A percentile compares a stretch with the other conserved stretches of the same genome.
These are phyloP conservation scores for Dryoscopus gambensis DNA, from an alignment of 2,113 vertebrate genomes.

Conservation along the genomic window DNA sequence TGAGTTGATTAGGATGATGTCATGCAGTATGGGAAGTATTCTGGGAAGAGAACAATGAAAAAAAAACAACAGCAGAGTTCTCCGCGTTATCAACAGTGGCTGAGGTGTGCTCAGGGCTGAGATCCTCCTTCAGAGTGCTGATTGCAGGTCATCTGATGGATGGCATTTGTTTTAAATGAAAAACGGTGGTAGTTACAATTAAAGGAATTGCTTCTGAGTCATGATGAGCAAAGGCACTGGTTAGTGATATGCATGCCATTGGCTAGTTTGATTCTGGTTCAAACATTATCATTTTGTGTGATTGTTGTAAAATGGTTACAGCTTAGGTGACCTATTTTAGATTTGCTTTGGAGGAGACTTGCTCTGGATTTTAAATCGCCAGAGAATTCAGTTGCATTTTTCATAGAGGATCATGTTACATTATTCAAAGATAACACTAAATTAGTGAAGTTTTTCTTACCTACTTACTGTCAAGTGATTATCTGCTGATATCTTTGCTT, in stretches of 20 bases:
- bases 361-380: not conserved
- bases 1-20: conserved; percentile 31
- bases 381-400: not conserved
- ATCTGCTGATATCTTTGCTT: not conserved
- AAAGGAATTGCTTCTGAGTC: not conserved
- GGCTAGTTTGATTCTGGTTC: not conserved
- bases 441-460: not conserved
- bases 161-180: not conserved
- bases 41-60: not conserved
- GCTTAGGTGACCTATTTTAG: not conserved
- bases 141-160: not conserved
- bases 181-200: not conserved
- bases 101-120: not conserved
- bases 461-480: not conserved
- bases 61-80: not conserved
- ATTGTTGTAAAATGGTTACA: not conserved
- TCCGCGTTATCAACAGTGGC: not conserved
- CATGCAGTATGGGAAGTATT: conserved; percentile 12
- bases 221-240: not conserved
- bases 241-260: not conserved
- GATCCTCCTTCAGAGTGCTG: not conserved
- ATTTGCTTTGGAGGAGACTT: not conserved
- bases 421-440: not conserved
- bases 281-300: not conserved
- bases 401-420: not conserved